Base-by-base conservation (phyloP, 1,140 invertebrate species). In the Platyura marginata region DNA sequence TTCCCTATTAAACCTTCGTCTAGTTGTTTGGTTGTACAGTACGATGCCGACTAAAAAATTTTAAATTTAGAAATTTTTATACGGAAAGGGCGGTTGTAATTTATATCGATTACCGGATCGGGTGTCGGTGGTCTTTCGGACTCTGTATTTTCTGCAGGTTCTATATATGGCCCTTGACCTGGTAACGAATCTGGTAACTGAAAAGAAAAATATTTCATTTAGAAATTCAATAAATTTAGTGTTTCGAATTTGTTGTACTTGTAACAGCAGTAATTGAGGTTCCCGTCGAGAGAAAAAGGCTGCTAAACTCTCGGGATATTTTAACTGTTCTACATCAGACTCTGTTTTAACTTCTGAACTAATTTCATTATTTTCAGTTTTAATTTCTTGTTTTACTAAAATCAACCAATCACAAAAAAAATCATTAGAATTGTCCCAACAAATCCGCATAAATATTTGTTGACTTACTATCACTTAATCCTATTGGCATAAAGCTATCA, bases 1-100 rank as follows among this genome's bases (percentile, higher is more conserved):
- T 67, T 71, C 3, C 72, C 72, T 36, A 73, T 68, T 42, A 62
- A 62, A 1, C 71, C 71, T 40, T 74, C 71, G 45, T 69, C 65
- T 46, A 73, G 44, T 42, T 64, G 56, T 1, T 50, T 39, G 21
- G 67, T 44, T 1, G 54, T 53, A 47, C 64, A 64, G 41, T 51
- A 49, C 33, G 49, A 54, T 18, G 62, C 56, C 2, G 44, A 44
- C 56, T 58, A 41, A 19, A 49, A 44, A 23, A 33, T 11, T 23
- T 0, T 44, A 16, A 10, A 46, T 50, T 44, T 45, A 49, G 44
- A 9, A 42, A 8, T 33, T 2, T 36, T 37, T 25, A 23, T 42
- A 21, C 9, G 15, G n/a, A n/a, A n/a, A n/a, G n/a, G n/a, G n/a
- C n/a, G n/a, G n/a, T n/a, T 25, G 16, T 44, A 36, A 38, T 16